These are phyloP conservation scores for Parnassius mnemosyne DNA, from an alignment of 2,888 invertebrate genomes.

Conservation along the genomic window DNA sequence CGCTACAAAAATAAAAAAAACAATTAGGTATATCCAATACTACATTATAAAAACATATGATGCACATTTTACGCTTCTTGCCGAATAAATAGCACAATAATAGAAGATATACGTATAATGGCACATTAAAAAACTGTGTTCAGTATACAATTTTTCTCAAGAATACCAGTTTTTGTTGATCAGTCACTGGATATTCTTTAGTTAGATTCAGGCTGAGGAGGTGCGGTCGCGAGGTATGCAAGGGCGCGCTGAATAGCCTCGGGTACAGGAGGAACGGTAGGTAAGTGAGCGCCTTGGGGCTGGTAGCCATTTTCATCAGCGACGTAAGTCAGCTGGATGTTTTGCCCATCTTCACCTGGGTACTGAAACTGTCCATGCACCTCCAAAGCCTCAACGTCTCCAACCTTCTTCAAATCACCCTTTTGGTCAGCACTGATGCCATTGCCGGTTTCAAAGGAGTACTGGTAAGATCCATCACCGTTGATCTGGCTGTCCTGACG, in stretches of 20 bases:
- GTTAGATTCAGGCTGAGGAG: slow-evolving; percentile 57
- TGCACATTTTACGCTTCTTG: not conserved
- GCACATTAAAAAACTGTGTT: not conserved
- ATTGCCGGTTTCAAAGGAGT: slow-evolving; percentile 83
- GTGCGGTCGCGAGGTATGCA: slow-evolving; percentile 83
- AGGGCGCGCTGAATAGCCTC: slow-evolving; percentile 84
- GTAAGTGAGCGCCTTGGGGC: slow-evolving; percentile 82
- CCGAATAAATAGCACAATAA: not conserved
- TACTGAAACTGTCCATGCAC: slow-evolving; percentile 85
- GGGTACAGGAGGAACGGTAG: slow-evolving; percentile 86
- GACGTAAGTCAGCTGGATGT: slow-evolving; percentile 82
- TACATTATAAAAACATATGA: slow-evolving; percentile 6
- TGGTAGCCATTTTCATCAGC: slow-evolving; percentile 88
- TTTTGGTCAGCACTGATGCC: slow-evolving; percentile 82
- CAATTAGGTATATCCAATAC: slow-evolving; percentile 1
- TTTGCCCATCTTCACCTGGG: slow-evolving; percentile 82
- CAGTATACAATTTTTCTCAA: not conserved
- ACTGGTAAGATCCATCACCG: slow-evolving; percentile 83
- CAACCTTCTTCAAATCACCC: slow-evolving; percentile 81
- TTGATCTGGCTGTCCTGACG: slow-evolving; percentile 80
- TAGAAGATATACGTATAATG: not conserved
- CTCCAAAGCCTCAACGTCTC: slow-evolving; percentile 75
- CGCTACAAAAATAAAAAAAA: slow-evolving; percentile 30
- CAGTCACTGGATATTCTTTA: slow-evolving; percentile 31
- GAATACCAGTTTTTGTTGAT: slow-evolving; percentile 21